These are phyloP conservation scores for Sebastes goodei DNA, from an alignment of 2,797 vertebrate species.

Conservation along the genomic window DNA sequence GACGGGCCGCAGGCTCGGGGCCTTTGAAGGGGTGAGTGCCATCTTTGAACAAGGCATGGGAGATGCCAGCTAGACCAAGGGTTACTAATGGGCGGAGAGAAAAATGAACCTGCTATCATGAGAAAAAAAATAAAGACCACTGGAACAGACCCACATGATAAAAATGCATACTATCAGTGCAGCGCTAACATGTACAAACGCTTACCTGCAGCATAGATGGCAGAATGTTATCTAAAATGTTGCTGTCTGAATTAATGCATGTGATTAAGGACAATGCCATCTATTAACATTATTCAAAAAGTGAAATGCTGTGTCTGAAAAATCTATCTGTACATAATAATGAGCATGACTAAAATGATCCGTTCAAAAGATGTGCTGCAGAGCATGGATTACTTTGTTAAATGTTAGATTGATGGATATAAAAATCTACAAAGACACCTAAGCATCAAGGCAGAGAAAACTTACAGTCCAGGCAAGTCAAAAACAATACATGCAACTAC, in stretches of 20 bases:
- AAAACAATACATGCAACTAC: slow-evolving; percentile 76
- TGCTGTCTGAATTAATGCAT: slow-evolving; percentile 6
- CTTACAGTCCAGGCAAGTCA: slow-evolving; percentile 65
- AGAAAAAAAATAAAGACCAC: slow-evolving; percentile 26
- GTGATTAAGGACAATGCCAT: slow-evolving; percentile 26
- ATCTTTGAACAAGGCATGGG: slow-evolving; percentile 96
- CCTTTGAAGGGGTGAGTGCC: slow-evolving; percentile 99
- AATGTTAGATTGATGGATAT: slow-evolving; percentile 82
- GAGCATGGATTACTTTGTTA: slow-evolving; percentile 85
- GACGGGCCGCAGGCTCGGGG: slow-evolving; percentile 97
- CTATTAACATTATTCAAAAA: slow-evolving; percentile 27
- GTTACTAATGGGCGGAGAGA: slow-evolving; percentile 65
- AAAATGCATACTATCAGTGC: slow-evolving; percentile 45
- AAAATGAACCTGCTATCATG: slow-evolving; percentile 60
- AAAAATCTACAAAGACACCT: slow-evolving; percentile 57
- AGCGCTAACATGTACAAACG: slow-evolving; percentile 3
- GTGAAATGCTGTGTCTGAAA: slow-evolving; percentile 2
- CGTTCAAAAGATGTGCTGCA: slow-evolving; percentile 89
- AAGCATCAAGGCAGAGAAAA: slow-evolving; percentile 64
- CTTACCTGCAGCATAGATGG: slow-evolving; percentile 52
- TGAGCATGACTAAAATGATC: slow-evolving; percentile 57
- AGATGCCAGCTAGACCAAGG: slow-evolving; percentile 78
- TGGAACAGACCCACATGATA: slow-evolving; percentile 36
- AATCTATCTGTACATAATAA: slow-evolving; percentile 21
- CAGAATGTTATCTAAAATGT: slow-evolving; percentile 17